Percentiles rank a stretch among this genome's conserved stretches.
Evolutionary conservation across 2,797 vertebrate genomes (phyloP).

Genomic region (Sciurus carolinensis): DNA sequence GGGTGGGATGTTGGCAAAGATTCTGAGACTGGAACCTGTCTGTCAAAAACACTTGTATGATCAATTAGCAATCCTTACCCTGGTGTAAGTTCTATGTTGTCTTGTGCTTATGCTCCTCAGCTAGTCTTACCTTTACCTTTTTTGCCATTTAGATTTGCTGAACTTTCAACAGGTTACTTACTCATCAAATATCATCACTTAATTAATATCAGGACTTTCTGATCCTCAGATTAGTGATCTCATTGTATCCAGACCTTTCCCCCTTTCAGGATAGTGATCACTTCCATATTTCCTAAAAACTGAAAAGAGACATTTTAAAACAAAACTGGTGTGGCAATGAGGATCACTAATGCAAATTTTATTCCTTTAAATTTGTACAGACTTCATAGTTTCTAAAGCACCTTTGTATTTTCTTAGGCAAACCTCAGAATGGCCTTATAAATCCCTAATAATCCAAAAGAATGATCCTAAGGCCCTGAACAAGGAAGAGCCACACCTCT

Average conservation of each 20-base stretch:
- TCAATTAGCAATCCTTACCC: background rate
- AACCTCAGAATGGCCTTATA: background rate
- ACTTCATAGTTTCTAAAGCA: background rate
- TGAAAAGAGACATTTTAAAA: conserved; percentile 22
- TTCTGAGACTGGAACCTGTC: background rate
- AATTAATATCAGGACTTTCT: background rate
- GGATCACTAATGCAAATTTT: background rate
- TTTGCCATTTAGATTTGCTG: background rate
- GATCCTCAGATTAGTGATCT: background rate
- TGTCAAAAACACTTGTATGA: background rate
- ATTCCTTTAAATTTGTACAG: conserved; percentile 1
- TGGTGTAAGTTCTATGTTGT: background rate
- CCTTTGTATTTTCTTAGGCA: background rate
- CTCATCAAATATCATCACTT: background rate
- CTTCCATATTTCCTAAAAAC: background rate
- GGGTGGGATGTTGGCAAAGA: background rate
- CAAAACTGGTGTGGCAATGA: background rate
- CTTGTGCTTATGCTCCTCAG: background rate
- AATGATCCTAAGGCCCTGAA: background rate
- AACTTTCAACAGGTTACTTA: background rate
- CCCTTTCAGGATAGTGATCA: background rate
- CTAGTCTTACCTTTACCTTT: background rate
- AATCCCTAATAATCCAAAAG: background rate
- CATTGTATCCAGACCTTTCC: background rate
- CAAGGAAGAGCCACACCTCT: background rate